Conservation (phyloP, 2,113 vertebrate species). For the Felis catus region F.catus_Fca126_mat1.0 CM031414.1:103281501-103282000, state of each 20-base stretch:
- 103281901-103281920: neutral
- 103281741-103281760: neutral
- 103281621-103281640: rapidly evolving
- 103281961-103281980: neutral
- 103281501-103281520: neutral
- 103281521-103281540: neutral
- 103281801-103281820: neutral
- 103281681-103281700: rapidly evolving
- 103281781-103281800: neutral
- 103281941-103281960: rapidly evolving
- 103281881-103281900: neutral
- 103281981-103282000: neutral
- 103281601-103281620: neutral
- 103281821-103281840: no score
- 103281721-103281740: rapidly evolving
- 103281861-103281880: neutral
- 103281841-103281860: neutral
- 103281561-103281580: neutral
- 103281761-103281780: neutral
- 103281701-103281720: neutral
- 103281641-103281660: neutral
- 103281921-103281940: neutral
- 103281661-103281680: neutral
- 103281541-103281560: neutral
- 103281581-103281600: neutral